Evolutionary conservation across 2,113 vertebrate genomes (phyloP).

Genomic region (Rhea americana): DNA sequence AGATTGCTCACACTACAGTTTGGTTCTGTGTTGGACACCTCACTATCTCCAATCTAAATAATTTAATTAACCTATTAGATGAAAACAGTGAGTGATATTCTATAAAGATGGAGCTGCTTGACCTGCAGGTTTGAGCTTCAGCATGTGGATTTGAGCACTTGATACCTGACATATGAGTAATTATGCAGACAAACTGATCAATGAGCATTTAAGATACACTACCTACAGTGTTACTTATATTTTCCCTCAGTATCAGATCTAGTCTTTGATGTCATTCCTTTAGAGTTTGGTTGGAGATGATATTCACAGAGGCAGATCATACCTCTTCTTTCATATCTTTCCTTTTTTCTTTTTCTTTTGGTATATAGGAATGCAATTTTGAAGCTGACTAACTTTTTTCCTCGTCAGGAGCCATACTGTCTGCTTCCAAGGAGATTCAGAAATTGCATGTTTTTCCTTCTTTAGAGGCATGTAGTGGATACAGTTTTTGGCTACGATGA

Average conservation of each 20-base stretch:
- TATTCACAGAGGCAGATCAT: neutral
- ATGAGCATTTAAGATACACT: neutral
- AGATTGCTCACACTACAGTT: neutral
- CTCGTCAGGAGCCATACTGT: neutral
- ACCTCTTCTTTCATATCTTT: neutral
- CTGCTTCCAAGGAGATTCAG: neutral
- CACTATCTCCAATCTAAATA: neutral
- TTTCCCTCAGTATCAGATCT: neutral
- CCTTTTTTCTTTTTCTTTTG: neutral
- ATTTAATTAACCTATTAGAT: neutral
- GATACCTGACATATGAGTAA: neutral
- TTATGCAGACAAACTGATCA: neutral
- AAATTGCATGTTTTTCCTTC: constrained; percentile 19
- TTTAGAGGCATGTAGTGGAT: constrained; percentile 92
- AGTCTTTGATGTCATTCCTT: neutral
- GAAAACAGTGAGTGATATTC: neutral
- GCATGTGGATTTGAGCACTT: neutral
- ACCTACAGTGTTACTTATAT: neutral
- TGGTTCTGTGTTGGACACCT: neutral
- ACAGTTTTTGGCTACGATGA: constrained; percentile 95
- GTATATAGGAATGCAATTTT: neutral
- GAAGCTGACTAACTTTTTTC: neutral
- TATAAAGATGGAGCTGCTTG: neutral
- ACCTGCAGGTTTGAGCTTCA: neutral
- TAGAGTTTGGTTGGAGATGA: neutral